A percentile compares a stretch with the other conserved stretches of the same genome.
These are phyloP conservation scores for Neodiprion pinetum DNA, from an alignment of 1,140 invertebrate genomes.

Conservation along the genomic window DNA sequence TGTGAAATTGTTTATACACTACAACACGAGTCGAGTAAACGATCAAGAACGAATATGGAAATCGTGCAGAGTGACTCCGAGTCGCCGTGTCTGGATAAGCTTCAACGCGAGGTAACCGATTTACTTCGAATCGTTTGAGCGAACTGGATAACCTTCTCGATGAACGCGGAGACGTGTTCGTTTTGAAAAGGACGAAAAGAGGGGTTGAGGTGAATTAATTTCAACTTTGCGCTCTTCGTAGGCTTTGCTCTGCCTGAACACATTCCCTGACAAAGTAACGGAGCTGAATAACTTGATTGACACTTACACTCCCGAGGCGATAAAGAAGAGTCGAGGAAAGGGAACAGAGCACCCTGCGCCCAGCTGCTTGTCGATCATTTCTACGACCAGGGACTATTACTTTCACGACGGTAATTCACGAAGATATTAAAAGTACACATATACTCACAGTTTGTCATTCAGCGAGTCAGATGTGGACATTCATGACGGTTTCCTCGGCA, in stretches of 20 bases:
- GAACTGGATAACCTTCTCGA: background rate
- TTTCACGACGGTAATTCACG: background rate
- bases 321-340: slow-evolving; percentile 30
- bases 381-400: slow-evolving; percentile 1
- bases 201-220: background rate
- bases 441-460: too few relatives aligned
- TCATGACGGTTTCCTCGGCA: too few relatives aligned
- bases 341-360: background rate
- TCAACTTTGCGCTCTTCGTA: slow-evolving; percentile 23
- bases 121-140: background rate
- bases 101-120: slow-evolving; percentile 40
- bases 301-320: slow-evolving; percentile 38
- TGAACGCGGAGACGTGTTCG: too few relatives aligned
- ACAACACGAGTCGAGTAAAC: slow-evolving; percentile 31
- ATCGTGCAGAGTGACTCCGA: slow-evolving; percentile 27
- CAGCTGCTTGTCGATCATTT: background rate
- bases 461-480: too few relatives aligned
- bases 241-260: slow-evolving; percentile 44
- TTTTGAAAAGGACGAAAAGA: background rate
- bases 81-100: slow-evolving; percentile 34
- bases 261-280: slow-evolving; percentile 47
- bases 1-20: slow-evolving; percentile 35
- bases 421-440: too few relatives aligned
- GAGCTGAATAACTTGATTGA: slow-evolving; percentile 47
- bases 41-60: slow-evolving; percentile 11